These are phyloP conservation scores for Smutsia gigantea DNA, from an alignment of 2,797 vertebrate genomes.

Conservation along the genomic window DNA sequence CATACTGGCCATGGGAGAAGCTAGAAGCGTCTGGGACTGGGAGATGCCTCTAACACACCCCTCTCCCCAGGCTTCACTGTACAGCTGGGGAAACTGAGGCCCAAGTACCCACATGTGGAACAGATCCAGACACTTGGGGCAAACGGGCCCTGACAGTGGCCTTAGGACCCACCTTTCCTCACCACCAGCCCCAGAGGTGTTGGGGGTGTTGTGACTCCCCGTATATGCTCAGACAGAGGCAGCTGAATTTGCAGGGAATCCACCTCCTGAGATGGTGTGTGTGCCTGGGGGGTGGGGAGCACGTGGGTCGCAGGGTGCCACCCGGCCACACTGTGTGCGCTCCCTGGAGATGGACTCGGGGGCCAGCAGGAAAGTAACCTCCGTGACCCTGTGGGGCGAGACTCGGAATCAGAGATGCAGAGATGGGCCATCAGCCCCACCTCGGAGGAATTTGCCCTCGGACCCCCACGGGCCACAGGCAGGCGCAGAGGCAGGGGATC, in stretches of 20 bases:
- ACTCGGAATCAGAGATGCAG: neutral
- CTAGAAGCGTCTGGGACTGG: neutral
- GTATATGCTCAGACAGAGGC: rapidly evolving
- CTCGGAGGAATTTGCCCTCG: neutral
- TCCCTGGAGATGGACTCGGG: neutral
- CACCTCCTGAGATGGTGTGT: neutral
- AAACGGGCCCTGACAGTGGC: neutral
- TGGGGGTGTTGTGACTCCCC: neutral
- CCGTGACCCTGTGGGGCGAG: neutral
- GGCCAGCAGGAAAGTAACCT: neutral
- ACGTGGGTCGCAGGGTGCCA: neutral
- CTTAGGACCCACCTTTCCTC: neutral
- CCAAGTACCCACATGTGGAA: neutral
- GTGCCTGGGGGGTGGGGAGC: neutral
- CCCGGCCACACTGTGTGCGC: neutral
- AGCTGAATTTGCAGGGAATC: neutral
- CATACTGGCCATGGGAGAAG: neutral
- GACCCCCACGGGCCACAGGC: neutral
- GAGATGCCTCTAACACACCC: neutral
- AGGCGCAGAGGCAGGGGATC: neutral
- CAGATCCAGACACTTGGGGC: neutral
- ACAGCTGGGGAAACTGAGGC: neutral
- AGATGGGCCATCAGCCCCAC: neutral
- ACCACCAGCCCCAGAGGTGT: neutral
- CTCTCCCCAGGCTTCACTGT: neutral